These are phyloP conservation scores for Menidia beryllina DNA, from an alignment of 2,113 vertebrate species.

Conservation along the genomic window DNA sequence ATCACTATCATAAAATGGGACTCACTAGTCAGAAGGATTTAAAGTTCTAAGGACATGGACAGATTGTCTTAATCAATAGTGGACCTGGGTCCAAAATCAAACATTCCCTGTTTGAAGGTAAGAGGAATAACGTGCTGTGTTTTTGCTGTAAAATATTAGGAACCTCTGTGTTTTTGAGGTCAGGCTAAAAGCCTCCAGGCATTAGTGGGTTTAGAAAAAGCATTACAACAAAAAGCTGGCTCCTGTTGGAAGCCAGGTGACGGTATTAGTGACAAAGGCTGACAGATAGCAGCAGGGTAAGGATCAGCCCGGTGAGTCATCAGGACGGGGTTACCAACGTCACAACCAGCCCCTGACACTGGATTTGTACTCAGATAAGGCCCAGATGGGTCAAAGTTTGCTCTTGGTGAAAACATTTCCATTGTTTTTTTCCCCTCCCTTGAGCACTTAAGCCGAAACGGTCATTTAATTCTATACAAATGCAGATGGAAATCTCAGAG, in stretches of 20 bases:
- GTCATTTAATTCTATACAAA: neutral
- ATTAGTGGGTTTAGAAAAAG: constrained; percentile 14
- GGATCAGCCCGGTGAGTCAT: constrained; percentile 63
- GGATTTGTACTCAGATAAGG: constrained; percentile 33
- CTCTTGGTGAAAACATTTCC: neutral
- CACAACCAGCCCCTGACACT: neutral
- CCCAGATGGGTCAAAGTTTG: neutral
- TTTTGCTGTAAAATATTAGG: neutral
- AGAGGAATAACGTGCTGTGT: rapidly evolving
- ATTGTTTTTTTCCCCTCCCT: neutral
- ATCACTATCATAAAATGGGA: neutral
- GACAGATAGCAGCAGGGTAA: constrained; percentile 21
- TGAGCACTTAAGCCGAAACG: too few species aligned
- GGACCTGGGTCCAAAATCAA: neutral
- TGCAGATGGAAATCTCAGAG: neutral
- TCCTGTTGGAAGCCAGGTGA: constrained; percentile 23
- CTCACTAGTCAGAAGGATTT: neutral
- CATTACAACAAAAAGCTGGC: constrained; percentile 21
- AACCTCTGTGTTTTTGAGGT: constrained; percentile 8
- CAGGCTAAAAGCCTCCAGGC: constrained; percentile 7
- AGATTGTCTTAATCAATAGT: neutral
- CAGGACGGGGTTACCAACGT: constrained; percentile 20
- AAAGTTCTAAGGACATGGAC: neutral
- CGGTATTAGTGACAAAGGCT: constrained; percentile 31
- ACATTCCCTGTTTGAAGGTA: neutral